phyloP scores from a whole-genome alignment of 2,797 vertebrate genomes.

The Pempheris klunzingeri region DNA sequence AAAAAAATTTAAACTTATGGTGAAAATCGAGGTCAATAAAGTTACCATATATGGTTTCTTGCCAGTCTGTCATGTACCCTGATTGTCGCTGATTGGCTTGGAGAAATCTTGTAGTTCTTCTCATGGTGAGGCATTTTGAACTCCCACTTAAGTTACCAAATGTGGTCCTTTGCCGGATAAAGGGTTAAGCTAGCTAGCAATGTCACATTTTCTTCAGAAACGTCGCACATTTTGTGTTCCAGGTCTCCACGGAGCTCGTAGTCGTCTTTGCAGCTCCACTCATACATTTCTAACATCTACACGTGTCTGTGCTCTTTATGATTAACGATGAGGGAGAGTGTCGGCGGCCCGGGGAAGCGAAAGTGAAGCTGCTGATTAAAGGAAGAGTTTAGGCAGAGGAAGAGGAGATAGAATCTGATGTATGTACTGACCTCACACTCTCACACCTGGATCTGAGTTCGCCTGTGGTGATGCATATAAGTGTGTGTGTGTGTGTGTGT shows the following conservation, averaged over 20 bases:
- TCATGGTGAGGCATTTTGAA: too few species aligned
- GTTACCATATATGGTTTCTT: too few species aligned
- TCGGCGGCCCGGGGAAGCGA: slow-evolving; percentile 9
- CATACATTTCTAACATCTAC: not conserved
- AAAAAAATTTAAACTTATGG: too few species aligned
- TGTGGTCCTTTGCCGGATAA: too few species aligned
- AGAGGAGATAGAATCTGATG: slow-evolving; percentile 37
- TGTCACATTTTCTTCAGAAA: not conserved
- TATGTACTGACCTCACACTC: slow-evolving; percentile 38
- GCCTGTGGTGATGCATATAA: slow-evolving; percentile 10
- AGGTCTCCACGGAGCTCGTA: not conserved
- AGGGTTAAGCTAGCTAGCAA: too few species aligned
- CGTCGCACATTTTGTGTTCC: not conserved
- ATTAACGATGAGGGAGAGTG: slow-evolving; percentile 7
- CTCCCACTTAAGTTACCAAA: too few species aligned
- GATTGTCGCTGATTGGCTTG: too few species aligned
- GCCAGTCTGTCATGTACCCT: too few species aligned
- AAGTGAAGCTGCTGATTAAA: slow-evolving; percentile 33
- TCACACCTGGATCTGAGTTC: slow-evolving; percentile 46
- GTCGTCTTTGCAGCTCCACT: not conserved
- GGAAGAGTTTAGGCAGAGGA: not conserved
- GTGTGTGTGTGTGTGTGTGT: slow-evolving; percentile 14
- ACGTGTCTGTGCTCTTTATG: not conserved
- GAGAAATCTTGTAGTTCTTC: too few species aligned
- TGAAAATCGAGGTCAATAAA: too few species aligned